These are phyloP conservation scores for Phrynosoma platyrhinos DNA, from an alignment of 2,113 vertebrate genomes.

Conservation along the genomic window DNA sequence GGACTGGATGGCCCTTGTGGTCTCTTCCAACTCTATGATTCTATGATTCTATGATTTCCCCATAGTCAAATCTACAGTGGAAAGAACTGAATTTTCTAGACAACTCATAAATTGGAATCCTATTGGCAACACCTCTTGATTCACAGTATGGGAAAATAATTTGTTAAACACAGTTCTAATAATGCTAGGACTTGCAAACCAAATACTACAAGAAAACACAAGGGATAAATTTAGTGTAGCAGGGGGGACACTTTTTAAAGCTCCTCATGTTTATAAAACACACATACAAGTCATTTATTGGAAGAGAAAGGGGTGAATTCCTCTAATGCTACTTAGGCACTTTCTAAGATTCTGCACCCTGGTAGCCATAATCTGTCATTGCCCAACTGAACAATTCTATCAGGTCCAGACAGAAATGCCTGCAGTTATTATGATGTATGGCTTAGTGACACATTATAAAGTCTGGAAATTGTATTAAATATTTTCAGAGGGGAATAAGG, in stretches of 20 bases:
- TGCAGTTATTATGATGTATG: neutral
- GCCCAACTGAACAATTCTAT: conserved; percentile 26
- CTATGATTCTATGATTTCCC: too few relatives aligned
- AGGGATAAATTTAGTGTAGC: neutral
- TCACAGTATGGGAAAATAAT: neutral
- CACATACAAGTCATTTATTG: too few relatives aligned
- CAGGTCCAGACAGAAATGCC: conserved; percentile 43
- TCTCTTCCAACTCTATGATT: too few relatives aligned
- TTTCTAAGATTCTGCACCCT: neutral
- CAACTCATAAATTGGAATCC: neutral
- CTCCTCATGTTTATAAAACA: neutral
- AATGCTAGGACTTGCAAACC: neutral
- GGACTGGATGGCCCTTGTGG: too few relatives aligned
- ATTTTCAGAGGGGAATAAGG: neutral
- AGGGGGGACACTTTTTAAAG: neutral
- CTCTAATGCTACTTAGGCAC: neutral
- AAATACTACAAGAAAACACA: neutral
- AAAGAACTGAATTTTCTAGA: neutral
- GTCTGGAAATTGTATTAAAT: neutral
- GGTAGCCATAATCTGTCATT: conserved; percentile 21
- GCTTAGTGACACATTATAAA: conserved; percentile 50
- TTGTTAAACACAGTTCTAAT: neutral
- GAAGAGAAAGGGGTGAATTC: neutral
- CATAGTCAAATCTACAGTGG: neutral
- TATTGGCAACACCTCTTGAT: neutral